Conservation (phyloP, 2,888 invertebrate species). For the Drosophila pegasa region DNA sequence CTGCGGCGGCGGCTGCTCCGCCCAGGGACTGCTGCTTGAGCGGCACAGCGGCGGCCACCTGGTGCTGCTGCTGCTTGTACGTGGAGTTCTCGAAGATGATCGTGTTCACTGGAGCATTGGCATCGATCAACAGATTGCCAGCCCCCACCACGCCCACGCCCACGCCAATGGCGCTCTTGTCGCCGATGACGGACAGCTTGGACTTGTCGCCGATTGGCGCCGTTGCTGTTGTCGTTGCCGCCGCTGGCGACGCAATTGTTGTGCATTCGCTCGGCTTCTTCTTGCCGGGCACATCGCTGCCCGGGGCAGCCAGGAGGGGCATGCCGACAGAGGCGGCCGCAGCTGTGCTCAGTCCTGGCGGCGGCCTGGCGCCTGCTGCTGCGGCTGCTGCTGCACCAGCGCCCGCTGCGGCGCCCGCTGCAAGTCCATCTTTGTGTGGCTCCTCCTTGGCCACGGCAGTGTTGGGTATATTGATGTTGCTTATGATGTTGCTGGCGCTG, state of each 20-base stretch:
- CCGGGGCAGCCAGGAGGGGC: conserved; percentile 28
- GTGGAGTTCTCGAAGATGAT: conserved; percentile 97
- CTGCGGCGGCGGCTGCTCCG: conserved; percentile 65
- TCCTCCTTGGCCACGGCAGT: conserved; percentile 75
- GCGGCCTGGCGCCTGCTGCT: conserved; percentile 51
- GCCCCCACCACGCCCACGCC: conserved; percentile 41
- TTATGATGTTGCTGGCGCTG: conserved; percentile 49
- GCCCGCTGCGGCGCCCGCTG: conserved; percentile 11
- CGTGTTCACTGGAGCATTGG: conserved; percentile 93
- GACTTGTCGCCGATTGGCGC: conserved; percentile 61
- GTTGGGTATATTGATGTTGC: conserved; percentile 49
- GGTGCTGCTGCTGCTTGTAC: conserved; percentile 88
- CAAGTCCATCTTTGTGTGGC: conserved; percentile 42
- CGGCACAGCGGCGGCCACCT: conserved; percentile 29
- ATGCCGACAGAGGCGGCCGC: conserved; percentile 29
- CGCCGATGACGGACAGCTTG: conserved; percentile 65
- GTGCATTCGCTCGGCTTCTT: conserved; percentile 65
- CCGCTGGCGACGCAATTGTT: conserved; percentile 37
- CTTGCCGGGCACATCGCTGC: conserved; percentile 44
- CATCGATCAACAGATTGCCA: conserved; percentile 87
- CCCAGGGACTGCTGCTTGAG: conserved; percentile 39
- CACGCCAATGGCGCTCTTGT: conserved; percentile 42
- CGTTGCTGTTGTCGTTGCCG: conserved; percentile 30
- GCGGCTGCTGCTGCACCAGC: conserved; percentile 16
- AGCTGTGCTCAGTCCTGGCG: conserved; percentile 62